Evolutionary conservation across 2,888 invertebrate genomes (phyloP).

Genomic region (Plebejus anna): DNA sequence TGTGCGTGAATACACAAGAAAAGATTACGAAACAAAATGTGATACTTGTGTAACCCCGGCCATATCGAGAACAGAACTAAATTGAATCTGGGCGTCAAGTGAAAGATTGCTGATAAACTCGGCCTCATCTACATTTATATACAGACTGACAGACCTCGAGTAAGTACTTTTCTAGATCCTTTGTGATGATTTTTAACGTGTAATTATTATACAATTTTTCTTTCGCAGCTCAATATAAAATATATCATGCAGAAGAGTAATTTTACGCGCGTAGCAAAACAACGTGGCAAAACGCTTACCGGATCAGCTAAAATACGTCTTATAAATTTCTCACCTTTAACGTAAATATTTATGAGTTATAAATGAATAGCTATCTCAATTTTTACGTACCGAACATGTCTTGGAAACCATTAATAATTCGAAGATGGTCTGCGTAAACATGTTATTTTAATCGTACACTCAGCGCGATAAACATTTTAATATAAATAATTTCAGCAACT

Average conservation of each 20-base stretch:
- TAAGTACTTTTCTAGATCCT: background rate
- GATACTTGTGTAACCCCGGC: background rate
- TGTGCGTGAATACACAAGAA: background rate
- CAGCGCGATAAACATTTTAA: constrained; percentile 21
- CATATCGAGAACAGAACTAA: constrained; percentile 8
- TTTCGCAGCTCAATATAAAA: too few species aligned
- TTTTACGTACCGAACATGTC: constrained; percentile 7
- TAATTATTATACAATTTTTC: too few species aligned
- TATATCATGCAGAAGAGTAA: background rate
- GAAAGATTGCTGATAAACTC: constrained; percentile 27
- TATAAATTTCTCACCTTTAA: background rate
- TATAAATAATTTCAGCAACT: constrained; percentile 23
- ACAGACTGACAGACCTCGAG: background rate
- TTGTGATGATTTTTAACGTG: background rate
- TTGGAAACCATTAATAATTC: constrained; percentile 21
- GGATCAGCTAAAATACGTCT: background rate
- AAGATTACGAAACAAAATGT: constrained; percentile 16
- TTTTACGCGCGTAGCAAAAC: background rate
- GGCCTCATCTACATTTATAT: constrained; percentile 15
- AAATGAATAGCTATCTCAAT: constrained; percentile 7
- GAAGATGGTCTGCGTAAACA: constrained; percentile 24
- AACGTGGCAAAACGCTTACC: background rate
- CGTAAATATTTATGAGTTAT: background rate
- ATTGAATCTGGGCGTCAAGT: constrained; percentile 23
- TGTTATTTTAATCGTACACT: constrained; percentile 24